A percentile compares a stretch with the other conserved stretches of the same genome.
phyloP scores from a whole-genome alignment of 2,113 vertebrate species.

The Oxyura jamaicensis region DNA sequence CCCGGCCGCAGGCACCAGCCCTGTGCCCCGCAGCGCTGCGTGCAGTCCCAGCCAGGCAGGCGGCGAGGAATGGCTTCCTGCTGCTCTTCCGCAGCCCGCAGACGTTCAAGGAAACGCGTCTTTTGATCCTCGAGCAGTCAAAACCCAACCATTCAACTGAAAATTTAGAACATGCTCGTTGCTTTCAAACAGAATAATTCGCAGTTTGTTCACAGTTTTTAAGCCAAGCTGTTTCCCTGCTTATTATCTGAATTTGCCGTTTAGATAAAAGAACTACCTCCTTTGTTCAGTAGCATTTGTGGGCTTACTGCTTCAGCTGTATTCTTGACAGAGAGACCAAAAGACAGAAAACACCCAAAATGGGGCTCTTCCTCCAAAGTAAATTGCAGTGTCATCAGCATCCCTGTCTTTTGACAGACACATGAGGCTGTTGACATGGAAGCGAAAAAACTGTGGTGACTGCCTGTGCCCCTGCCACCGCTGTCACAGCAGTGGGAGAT shows the following conservation, averaged over 20 bases:
- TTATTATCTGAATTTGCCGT: neutral
- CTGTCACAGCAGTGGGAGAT: neutral
- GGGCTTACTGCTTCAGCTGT: neutral
- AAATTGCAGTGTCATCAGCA: neutral
- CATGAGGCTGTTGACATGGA: neutral
- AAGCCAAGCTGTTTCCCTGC: neutral
- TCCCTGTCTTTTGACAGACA: rapidly evolving
- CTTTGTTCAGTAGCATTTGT: neutral
- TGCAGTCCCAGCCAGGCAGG: neutral
- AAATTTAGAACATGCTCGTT: neutral
- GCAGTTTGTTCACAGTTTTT: neutral
- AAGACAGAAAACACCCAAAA: neutral
- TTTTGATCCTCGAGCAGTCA: neutral
- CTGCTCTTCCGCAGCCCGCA: neutral
- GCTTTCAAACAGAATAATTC: neutral
- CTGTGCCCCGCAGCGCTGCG: neutral
- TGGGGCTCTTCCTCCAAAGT: neutral
- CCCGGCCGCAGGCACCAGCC: neutral
- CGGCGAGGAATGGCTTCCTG: neutral
- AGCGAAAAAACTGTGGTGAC: rapidly evolving
- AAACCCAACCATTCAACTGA: neutral
- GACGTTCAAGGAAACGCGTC: neutral
- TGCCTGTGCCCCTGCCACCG: rapidly evolving
- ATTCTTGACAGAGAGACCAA: neutral
- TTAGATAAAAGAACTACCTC: neutral